Evolutionary conservation across 2,797 vertebrate species (phyloP).

Genomic region (Dendrocincla tyrannina): DNA sequence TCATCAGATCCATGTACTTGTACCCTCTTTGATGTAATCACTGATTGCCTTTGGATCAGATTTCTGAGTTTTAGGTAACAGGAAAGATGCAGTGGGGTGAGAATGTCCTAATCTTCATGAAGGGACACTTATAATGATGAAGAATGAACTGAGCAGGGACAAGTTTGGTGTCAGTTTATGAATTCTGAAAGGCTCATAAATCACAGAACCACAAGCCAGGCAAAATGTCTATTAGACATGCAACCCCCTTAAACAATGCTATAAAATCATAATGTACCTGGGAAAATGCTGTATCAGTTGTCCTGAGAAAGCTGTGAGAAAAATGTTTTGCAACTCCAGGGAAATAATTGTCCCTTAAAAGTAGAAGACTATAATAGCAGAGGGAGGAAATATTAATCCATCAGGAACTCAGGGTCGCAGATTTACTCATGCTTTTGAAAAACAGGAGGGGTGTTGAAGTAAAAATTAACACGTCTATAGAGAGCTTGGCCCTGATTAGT

Average conservation of each 20-base stretch:
- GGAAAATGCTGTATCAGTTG: background rate
- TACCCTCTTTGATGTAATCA: background rate
- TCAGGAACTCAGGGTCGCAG: background rate
- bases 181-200: slow-evolving; percentile 24
- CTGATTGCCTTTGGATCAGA: background rate
- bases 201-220: background rate
- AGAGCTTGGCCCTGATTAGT: background rate
- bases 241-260: background rate
- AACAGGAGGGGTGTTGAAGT: background rate
- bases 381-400: background rate
- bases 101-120: background rate
- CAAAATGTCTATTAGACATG: background rate
- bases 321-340: background rate
- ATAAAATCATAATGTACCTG: background rate
- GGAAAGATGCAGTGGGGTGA: background rate
- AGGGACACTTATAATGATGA: background rate
- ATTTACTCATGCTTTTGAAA: background rate
- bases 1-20: background rate
- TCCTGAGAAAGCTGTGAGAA: background rate
- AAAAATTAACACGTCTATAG: background rate
- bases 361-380: background rate
- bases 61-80: background rate
- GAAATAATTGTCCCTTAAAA: background rate
- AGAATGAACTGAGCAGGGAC: background rate
- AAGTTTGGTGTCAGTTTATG: background rate